A percentile compares a stretch with the other conserved stretches of the same genome.
phyloP scores from a whole-genome alignment of 2,113 vertebrate genomes.

The Carlito syrichta region DNA sequence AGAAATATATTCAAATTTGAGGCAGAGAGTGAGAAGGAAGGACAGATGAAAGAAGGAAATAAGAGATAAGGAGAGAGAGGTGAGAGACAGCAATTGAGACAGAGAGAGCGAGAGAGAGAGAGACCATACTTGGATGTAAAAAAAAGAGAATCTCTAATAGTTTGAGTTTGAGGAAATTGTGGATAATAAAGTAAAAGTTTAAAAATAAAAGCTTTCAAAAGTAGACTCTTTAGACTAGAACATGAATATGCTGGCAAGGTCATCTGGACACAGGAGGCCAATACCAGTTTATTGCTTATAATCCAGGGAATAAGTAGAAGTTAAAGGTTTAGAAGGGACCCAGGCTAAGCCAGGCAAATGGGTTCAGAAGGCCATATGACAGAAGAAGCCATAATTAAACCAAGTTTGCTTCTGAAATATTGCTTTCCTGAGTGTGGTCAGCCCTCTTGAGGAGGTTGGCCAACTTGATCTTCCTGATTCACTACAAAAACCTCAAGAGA shows the following conservation, averaged over 20 bases:
- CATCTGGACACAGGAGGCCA: neutral
- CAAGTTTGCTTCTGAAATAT: neutral
- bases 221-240: neutral
- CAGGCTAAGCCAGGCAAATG: neutral
- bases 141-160: neutral
- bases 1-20: slow-evolving; percentile 12
- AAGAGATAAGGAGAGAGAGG: no score
- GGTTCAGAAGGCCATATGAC: neutral
- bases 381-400: neutral
- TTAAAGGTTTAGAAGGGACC: neutral
- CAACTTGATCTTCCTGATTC: neutral
- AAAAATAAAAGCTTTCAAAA: neutral
- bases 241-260: neutral
- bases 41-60: neutral
- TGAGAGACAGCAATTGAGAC: no score
- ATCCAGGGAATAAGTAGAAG: neutral
- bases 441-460: neutral
- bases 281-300: neutral
- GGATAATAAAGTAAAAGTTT: neutral
- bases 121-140: neutral
- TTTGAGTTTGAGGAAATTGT: neutral
- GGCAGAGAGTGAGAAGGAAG: neutral
- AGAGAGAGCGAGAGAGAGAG: neutral
- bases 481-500: neutral
- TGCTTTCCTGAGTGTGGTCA: neutral